Base-by-base conservation (phyloP, 2,888 invertebrate genomes). In the Drosophila antonietae region DNA sequence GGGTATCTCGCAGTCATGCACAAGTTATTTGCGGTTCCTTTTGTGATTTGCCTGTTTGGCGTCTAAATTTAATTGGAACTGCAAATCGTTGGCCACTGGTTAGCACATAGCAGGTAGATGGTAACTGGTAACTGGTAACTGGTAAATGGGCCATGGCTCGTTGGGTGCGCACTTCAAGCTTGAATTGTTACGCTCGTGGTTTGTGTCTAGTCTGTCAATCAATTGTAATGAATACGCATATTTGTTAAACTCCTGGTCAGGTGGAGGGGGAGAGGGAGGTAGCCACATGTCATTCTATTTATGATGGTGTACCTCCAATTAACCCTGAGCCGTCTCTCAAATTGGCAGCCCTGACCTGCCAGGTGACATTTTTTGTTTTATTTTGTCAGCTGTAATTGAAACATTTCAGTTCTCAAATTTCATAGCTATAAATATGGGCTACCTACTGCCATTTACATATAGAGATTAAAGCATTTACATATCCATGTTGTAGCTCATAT, bases 151-250 rank as follows among this genome's bases (percentile, higher is more conserved):
- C 86, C 75, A 88, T 88, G 88, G 86, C 83, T 70, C 59, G 81
- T 74, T 88, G 88, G 88, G 68, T 88, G 73, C 83, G 73, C 80
- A 88, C 81, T 83, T 81, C 79, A 86, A 51, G 81, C 83, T 58
- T 87, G 86, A 89, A 82, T 89, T 79, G 88, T 69, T 82, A 69
- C 69, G 80, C 66, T 55, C 68, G 77, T 57, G 77, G 78, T 61
- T 66, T 71, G 69, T 44, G 73, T 76, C 82, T 72, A 63, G 83
- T 68, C 85, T 84, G 84, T 89, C 84, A 84, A 89, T 84, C 84
- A 84, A 87, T 69, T 89, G 85, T 89, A 84, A 84, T 89, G 89
- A 84, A 84, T 89, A 84, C 85, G 83, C 83, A 88, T 74, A 69
- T 83, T 88, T 86, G 64, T 59, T 63, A 41, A 69, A 64, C 68